These are phyloP conservation scores for Ctenoplectra terminalis DNA, from an alignment of 1,140 invertebrate genomes.

Conservation along the genomic window DNA sequence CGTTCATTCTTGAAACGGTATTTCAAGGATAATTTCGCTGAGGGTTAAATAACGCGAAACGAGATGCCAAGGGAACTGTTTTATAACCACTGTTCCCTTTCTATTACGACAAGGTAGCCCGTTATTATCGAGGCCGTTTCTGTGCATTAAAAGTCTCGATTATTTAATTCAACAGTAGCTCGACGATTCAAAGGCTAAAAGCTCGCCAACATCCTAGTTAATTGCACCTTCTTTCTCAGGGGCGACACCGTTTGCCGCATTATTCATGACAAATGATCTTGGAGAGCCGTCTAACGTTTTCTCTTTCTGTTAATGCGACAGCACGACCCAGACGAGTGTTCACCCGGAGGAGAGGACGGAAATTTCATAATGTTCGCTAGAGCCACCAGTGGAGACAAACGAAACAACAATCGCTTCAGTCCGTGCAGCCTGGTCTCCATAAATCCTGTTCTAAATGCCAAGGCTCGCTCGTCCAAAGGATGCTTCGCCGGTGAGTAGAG, in stretches of 20 bases:
- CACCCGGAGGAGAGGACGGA: slow-evolving; percentile 95
- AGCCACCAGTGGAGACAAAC: slow-evolving; percentile 97
- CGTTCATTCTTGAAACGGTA: too few species aligned
- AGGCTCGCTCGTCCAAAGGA: slow-evolving; percentile 93
- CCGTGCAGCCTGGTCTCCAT: slow-evolving; percentile 96
- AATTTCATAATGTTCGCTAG: slow-evolving; percentile 99
- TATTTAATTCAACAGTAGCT: not conserved
- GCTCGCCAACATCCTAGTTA: not conserved
- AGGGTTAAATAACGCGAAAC: not conserved
- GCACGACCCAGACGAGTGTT: slow-evolving; percentile 97
- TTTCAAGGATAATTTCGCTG: too few species aligned
- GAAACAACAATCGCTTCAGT: slow-evolving; percentile 98
- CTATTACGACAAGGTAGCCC: not conserved
- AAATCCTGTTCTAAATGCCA: slow-evolving; percentile 95
- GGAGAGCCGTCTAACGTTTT: slow-evolving; percentile 83
- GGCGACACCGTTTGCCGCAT: slow-evolving; percentile 85
- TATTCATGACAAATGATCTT: slow-evolving; percentile 92
- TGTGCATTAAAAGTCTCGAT: not conserved
- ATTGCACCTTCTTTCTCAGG: slow-evolving; percentile 84
- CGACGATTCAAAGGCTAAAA: not conserved
- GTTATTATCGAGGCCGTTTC: not conserved
- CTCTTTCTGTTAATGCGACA: slow-evolving; percentile 75
- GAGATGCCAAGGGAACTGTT: not conserved
- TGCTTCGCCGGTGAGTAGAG: slow-evolving; percentile 91
- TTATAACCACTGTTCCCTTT: not conserved